Evolutionary conservation across 64 coral and sea anemone species (phyloP), one percentile per base, ranked within the genome.

Genomic region (Actinia tenebrosa): DNA sequence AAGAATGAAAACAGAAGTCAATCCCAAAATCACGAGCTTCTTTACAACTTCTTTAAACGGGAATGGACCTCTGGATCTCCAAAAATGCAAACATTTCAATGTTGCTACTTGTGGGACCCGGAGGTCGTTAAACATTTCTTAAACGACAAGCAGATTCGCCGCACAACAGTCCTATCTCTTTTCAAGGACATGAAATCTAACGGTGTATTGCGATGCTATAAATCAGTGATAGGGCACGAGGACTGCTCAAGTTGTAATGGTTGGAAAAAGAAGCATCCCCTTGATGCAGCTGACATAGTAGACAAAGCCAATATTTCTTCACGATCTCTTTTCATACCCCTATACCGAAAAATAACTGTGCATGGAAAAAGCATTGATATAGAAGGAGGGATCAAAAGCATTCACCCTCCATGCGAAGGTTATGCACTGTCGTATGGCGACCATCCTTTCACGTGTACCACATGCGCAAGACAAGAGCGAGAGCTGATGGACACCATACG

Each of bases 311-410:
- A 78, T 45, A 63, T 53, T 63, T 61, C 63, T 16, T 60, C 71
- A 10, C 77, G 47, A 59, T 78, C 89, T 15, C 30, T 91, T 10
- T 91, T 59, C 89, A 64, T 86, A 53, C 84, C 89, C 45, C 19
- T 85, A 7, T 45, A 80, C 53, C 19, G 16, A 56, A 88, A 14
- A 25, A 44, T 86, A 79, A 82, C 37, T 68, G 77, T 87, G 23
- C 30, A 86, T 54, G 77, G 89, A 20, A 87, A 81, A 6, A 61
- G 56, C 16, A 88, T 92, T 52, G 42, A 37, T 20, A 44, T 87
- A 53, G 62, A 15, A 50, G 86, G 91, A 44, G 86, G 86, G 14
- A 88, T 92, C 86, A 92, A 92, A 60, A 92, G 80, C 60, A 78
- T 88, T 18, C 11, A 64, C 14, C 61, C 61, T 64, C 61, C 61